phyloP scores from a whole-genome alignment of 2,888 invertebrate species.

The Diploptera punctata region DNA sequence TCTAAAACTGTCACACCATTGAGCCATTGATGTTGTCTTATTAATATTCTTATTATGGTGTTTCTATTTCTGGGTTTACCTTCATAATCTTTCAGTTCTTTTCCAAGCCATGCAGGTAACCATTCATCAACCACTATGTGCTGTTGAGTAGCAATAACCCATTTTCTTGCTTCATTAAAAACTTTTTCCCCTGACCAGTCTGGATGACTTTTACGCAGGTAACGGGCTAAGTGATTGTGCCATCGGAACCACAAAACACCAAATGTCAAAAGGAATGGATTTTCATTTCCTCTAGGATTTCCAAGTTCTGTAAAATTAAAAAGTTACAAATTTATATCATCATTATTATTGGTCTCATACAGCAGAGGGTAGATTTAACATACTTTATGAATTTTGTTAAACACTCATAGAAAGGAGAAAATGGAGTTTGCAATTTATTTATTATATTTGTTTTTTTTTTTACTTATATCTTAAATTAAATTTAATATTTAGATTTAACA shows the following conservation, averaged over 20 bases:
- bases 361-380: no score
- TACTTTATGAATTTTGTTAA: no score
- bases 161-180: slow-evolving; percentile 63
- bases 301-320: slow-evolving; percentile 55
- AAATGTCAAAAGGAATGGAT: slow-evolving; percentile 60
- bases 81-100: slow-evolving; percentile 48
- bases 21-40: no score
- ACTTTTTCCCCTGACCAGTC: slow-evolving; percentile 58
- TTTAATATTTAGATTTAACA: no score
- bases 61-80: slow-evolving; percentile 42
- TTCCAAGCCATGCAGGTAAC: slow-evolving; percentile 57
- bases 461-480: no score
- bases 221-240: slow-evolving; percentile 60
- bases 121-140: slow-evolving; percentile 59
- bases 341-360: no score
- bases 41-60: no score
- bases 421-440: no score
- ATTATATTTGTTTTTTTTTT: no score
- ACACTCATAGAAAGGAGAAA: no score
- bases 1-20: no score
- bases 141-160: slow-evolving; percentile 63
- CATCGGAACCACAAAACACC: slow-evolving; percentile 63
- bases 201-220: slow-evolving; percentile 50
- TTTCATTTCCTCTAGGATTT: slow-evolving; percentile 62
- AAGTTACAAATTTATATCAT: background rate